phyloP scores from a whole-genome alignment of 2,888 invertebrate species.

The Pristionchus entomophagus region DNA sequence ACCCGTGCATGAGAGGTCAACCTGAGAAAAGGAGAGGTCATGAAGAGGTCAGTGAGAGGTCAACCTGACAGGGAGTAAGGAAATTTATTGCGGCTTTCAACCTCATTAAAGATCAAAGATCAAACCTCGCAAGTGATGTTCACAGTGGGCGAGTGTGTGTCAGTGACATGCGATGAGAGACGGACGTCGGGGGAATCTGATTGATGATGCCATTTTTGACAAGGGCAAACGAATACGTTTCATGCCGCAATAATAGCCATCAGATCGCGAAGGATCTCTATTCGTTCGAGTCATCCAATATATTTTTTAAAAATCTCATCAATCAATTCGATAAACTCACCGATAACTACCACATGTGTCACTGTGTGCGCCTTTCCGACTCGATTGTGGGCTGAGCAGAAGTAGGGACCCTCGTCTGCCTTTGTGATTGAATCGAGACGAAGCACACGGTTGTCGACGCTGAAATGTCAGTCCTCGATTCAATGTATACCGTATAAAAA shows the following conservation, averaged over 20 bases:
- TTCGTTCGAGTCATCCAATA: no score
- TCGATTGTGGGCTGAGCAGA: slow-evolving; percentile 70
- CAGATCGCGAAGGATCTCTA: no score
- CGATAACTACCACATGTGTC: slow-evolving; percentile 66
- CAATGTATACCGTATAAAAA: background rate
- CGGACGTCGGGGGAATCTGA: slow-evolving; percentile 38
- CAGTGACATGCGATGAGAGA: background rate
- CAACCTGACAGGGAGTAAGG: no score
- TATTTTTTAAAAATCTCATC: no score
- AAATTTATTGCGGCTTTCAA: no score
- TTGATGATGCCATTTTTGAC: background rate
- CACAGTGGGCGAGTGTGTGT: background rate
- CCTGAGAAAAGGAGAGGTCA: background rate
- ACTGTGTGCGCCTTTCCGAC: slow-evolving; percentile 67
- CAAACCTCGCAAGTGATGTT: slow-evolving; percentile 45
- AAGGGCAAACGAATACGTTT: no score
- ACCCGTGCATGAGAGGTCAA: slow-evolving; percentile 58
- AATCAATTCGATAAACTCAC: slow-evolving; percentile 50
- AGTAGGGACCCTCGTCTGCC: slow-evolving; percentile 70
- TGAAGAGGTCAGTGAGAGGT: background rate
- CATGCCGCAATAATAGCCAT: no score
- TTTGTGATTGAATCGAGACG: slow-evolving; percentile 57
- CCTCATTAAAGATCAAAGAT: background rate
- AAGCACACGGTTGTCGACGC: slow-evolving; percentile 59
- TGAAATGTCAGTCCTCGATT: slow-evolving; percentile 27